Evolutionary conservation across 2,888 invertebrate species (phyloP).

Genomic region (Caenorhabditis becei): DNA sequence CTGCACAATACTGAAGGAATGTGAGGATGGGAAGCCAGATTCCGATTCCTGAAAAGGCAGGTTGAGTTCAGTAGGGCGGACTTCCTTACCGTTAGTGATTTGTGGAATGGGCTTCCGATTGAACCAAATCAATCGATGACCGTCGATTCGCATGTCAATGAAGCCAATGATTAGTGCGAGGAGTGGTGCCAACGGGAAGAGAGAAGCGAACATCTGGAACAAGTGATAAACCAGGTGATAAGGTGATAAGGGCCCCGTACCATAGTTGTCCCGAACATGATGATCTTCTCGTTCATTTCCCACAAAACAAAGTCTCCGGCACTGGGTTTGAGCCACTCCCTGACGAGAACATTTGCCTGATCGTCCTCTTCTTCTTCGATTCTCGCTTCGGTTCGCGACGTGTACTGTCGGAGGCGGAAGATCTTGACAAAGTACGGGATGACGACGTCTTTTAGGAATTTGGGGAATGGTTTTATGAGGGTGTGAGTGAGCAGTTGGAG

Average conservation of each 20-base stretch:
- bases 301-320: conserved; percentile 83
- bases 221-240: background rate
- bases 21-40: conserved; percentile 83
- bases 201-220: conserved; percentile 83
- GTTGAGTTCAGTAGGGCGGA: background rate
- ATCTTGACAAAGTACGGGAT: conserved; percentile 70
- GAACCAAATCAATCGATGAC: conserved; percentile 72
- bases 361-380: conserved; percentile 46
- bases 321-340: conserved; percentile 82
- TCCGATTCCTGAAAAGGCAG: conserved; percentile 81
- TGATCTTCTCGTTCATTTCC: conserved; percentile 84
- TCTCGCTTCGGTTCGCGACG: conserved; percentile 41
- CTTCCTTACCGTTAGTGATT: conserved; percentile 53
- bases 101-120: conserved; percentile 82
- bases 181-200: conserved; percentile 84
- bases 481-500: conserved; percentile 83
- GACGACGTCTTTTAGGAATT: conserved; percentile 83
- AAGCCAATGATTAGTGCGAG: conserved; percentile 82
- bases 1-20: conserved; percentile 83
- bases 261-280: conserved; percentile 83
- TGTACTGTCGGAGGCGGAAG: conserved; percentile 52
- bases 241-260: conserved; percentile 12
- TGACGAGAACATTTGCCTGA: conserved; percentile 77
- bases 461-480: conserved; percentile 83
- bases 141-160: conserved; percentile 81